Evolutionary conservation across 1,140 invertebrate species (phyloP).

Genomic region (Dendroctonus ponderosae): DNA sequence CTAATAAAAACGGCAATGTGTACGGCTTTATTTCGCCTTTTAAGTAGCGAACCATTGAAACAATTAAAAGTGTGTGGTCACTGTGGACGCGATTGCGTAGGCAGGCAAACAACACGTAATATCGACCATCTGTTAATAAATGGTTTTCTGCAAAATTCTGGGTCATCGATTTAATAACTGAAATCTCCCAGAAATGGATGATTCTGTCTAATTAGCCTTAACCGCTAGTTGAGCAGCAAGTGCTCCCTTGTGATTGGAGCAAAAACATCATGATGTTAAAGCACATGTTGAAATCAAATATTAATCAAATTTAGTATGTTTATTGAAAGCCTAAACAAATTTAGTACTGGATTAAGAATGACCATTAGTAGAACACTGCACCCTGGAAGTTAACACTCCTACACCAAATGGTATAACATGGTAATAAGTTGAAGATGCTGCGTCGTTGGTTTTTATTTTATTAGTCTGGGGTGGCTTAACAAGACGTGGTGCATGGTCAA

Average conservation of each 20-base stretch:
- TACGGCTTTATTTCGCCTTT: slow-evolving; percentile 21
- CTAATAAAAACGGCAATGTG: slow-evolving; percentile 14
- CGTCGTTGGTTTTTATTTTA: background rate
- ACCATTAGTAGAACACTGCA: slow-evolving; percentile 30
- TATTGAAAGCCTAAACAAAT: slow-evolving; percentile 25
- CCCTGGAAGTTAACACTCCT: slow-evolving; percentile 24
- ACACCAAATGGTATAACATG: slow-evolving; percentile 21
- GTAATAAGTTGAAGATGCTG: slow-evolving; percentile 11
- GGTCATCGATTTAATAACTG: slow-evolving; percentile 22
- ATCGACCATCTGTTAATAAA: slow-evolving; percentile 28
- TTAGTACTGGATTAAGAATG: slow-evolving; percentile 21
- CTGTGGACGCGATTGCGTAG: slow-evolving; percentile 22
- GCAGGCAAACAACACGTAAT: slow-evolving; percentile 17
- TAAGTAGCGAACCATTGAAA: slow-evolving; percentile 26
- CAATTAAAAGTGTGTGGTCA: slow-evolving; percentile 33
- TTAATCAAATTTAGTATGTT: slow-evolving; percentile 21
- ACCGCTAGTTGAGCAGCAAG: too few relatives aligned
- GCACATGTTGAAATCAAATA: slow-evolving; percentile 1
- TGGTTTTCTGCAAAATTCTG: slow-evolving; percentile 19
- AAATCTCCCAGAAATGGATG: background rate
- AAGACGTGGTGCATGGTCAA: background rate
- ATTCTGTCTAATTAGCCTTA: too few relatives aligned
- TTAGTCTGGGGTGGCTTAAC: slow-evolving; percentile 3
- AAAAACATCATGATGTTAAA: slow-evolving; percentile 3
- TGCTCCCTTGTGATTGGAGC: background rate